phyloP scores from a whole-genome alignment of 1,140 invertebrate species.

The Drosophila rufa region DNA sequence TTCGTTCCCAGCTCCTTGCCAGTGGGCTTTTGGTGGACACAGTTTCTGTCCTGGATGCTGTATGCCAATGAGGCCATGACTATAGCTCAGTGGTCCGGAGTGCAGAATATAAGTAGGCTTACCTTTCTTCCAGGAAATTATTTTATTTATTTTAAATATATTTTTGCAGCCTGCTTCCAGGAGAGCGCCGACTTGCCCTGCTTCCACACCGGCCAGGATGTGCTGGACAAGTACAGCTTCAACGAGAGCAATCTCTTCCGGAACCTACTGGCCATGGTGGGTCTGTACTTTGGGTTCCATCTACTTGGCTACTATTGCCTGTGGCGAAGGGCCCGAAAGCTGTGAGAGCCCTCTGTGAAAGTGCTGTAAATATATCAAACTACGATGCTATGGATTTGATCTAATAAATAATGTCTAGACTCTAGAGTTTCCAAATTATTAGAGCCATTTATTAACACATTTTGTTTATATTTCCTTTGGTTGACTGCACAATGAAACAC shows the following conservation, averaged over 20 bases:
- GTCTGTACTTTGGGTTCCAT: slow-evolving; percentile 90
- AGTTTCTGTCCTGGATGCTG: slow-evolving; percentile 96
- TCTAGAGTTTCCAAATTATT: slow-evolving; percentile 39
- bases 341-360: slow-evolving; percentile 83
- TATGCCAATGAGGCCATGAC: slow-evolving; percentile 96
- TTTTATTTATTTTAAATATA: background rate
- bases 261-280: slow-evolving; percentile 88
- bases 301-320: slow-evolving; percentile 89
- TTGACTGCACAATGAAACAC: slow-evolving; percentile 18
- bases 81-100: slow-evolving; percentile 91
- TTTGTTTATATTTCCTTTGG: slow-evolving; percentile 32
- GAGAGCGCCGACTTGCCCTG: slow-evolving; percentile 88
- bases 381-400: slow-evolving; percentile 11
- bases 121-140: too few relatives aligned
- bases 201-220: slow-evolving; percentile 89
- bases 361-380: slow-evolving; percentile 45
- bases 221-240: slow-evolving; percentile 91
- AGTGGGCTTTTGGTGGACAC: slow-evolving; percentile 92
- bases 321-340: slow-evolving; percentile 88
- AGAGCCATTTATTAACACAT: slow-evolving; percentile 45
- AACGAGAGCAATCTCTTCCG: slow-evolving; percentile 87
- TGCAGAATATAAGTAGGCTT: slow-evolving; percentile 91
- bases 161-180: slow-evolving; percentile 88
- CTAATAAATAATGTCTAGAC: slow-evolving; percentile 35
- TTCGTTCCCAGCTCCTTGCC: slow-evolving; percentile 90